Conservation (phyloP, 2,113 vertebrate genomes). For the Pao palembangensis region DNA sequence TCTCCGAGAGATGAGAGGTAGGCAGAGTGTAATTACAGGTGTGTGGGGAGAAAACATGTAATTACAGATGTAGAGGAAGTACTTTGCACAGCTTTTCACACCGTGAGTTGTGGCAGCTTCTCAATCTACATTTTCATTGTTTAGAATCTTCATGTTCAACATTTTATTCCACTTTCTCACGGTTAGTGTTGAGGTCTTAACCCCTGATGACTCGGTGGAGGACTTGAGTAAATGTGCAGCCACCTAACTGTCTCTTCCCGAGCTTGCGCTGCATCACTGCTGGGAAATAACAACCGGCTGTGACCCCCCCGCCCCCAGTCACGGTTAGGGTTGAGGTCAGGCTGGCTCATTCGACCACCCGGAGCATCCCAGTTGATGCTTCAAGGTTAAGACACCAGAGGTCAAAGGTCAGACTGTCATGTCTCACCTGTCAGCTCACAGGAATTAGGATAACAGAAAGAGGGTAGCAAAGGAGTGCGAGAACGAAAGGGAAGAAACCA, state of each 20-base stretch:
- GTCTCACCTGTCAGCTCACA: conserved; percentile 59
- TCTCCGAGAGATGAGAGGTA: conserved; percentile 63
- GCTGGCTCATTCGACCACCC: conserved; percentile 44
- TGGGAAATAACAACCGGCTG: conserved; percentile 52
- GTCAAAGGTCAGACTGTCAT: conserved; percentile 33
- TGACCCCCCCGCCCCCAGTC: conserved; percentile 37
- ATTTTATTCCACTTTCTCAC: background rate
- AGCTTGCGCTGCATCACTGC: conserved; percentile 20
- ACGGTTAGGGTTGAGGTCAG: conserved; percentile 48
- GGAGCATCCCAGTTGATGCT: conserved; percentile 49
- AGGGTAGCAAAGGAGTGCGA: conserved; percentile 25
- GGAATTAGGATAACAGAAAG: conserved; percentile 28
- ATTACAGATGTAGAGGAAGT: conserved; percentile 69
- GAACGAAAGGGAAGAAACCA: conserved; percentile 46
- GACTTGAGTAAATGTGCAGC: background rate
- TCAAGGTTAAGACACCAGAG: conserved; percentile 48
- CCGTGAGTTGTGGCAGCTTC: conserved; percentile 25
- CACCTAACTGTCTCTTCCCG: conserved; percentile 20
- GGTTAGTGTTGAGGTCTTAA: background rate
- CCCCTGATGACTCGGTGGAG: background rate
- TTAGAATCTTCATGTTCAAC: background rate
- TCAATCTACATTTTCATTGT: conserved; percentile 18
- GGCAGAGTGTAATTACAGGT: conserved; percentile 69
- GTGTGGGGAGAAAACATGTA: conserved; percentile 69
- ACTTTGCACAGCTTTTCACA: conserved; percentile 54